phyloP scores from a whole-genome alignment of 2,888 invertebrate genomes.

The Augochlorella aurata region DNA sequence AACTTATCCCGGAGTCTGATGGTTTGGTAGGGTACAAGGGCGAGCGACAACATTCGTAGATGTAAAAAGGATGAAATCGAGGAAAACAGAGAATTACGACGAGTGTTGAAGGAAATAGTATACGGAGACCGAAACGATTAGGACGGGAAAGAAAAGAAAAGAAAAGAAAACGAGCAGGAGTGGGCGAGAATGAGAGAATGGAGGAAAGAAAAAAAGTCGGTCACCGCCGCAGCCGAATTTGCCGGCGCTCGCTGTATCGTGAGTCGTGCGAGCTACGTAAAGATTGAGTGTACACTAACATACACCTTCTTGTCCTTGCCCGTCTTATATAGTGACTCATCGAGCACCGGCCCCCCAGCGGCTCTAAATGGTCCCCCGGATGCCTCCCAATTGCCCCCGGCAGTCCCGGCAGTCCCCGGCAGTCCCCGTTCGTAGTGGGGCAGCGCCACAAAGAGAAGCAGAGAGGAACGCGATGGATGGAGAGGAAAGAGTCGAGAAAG shows the following conservation, averaged over 20 bases:
- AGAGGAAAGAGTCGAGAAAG: constrained; percentile 51
- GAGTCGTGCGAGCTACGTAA: constrained; percentile 78
- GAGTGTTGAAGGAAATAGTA: background rate
- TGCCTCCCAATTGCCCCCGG: constrained; percentile 52
- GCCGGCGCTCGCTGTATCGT: constrained; percentile 64
- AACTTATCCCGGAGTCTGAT: background rate
- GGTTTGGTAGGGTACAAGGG: background rate
- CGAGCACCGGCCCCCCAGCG: constrained; percentile 70
- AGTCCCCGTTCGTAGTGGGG: constrained; percentile 57
- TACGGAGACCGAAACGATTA: background rate
- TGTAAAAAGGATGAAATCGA: background rate
- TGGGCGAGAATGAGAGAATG: constrained; percentile 25
- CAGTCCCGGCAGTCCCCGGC: constrained; percentile 48
- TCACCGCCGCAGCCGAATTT: constrained; percentile 71
- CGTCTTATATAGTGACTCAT: constrained; percentile 82
- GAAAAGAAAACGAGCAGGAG: background rate
- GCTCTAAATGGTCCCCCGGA: constrained; percentile 57
- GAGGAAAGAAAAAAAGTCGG: constrained; percentile 66
- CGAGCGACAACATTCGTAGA: background rate
- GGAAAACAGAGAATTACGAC: too few relatives aligned
- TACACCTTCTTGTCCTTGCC: constrained; percentile 82
- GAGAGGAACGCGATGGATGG: constrained; percentile 44
- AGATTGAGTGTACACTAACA: constrained; percentile 81
- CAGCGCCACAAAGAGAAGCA: constrained; percentile 48
- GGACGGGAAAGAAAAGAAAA: background rate